phyloP scores from a whole-genome alignment of 2,113 vertebrate genomes.

The Clupea harengus region DNA sequence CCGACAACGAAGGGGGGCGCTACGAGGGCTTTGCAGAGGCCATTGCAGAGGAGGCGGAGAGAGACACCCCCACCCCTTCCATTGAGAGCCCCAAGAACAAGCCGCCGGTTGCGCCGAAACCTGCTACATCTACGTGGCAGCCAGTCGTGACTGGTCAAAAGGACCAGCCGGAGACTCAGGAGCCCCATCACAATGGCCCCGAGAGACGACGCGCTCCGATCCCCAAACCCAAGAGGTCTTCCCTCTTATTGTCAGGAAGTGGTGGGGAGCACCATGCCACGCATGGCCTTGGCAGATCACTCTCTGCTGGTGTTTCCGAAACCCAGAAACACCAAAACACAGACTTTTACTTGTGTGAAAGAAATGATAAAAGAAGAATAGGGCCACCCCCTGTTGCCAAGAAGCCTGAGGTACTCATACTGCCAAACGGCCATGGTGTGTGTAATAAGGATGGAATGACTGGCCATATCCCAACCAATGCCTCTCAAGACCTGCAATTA shows the following conservation, averaged over 20 bases:
- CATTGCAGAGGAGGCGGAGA: conserved; percentile 58
- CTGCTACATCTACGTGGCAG: conserved; percentile 71
- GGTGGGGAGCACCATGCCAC: conserved; percentile 17
- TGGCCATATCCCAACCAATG: conserved; percentile 15
- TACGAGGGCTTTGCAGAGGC: conserved; percentile 53
- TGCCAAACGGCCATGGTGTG: conserved; percentile 52
- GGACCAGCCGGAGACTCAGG: conserved; percentile 39
- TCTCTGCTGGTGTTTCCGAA: conserved; percentile 57
- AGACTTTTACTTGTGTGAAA: conserved; percentile 48
- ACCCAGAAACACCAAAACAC: conserved; percentile 54
- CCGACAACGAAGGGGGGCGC: conserved; percentile 66
- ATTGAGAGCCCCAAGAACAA: conserved; percentile 70
- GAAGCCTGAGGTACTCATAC: conserved; percentile 75
- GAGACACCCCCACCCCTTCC: conserved; percentile 41
- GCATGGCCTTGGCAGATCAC: background rate
- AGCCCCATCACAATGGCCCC: conserved; percentile 39
- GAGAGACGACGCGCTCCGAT: conserved; percentile 61
- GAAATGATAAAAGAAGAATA: conserved; percentile 72
- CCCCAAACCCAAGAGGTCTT: conserved; percentile 60
- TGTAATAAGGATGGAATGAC: background rate
- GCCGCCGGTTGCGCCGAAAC: conserved; percentile 80
- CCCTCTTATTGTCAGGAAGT: conserved; percentile 43
- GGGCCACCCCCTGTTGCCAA: conserved; percentile 79
- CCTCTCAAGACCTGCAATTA: conserved; percentile 11
- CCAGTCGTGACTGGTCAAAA: conserved; percentile 34